phyloP scores from a whole-genome alignment of 2,888 invertebrate species.

The Plemyria rubiginata region DNA sequence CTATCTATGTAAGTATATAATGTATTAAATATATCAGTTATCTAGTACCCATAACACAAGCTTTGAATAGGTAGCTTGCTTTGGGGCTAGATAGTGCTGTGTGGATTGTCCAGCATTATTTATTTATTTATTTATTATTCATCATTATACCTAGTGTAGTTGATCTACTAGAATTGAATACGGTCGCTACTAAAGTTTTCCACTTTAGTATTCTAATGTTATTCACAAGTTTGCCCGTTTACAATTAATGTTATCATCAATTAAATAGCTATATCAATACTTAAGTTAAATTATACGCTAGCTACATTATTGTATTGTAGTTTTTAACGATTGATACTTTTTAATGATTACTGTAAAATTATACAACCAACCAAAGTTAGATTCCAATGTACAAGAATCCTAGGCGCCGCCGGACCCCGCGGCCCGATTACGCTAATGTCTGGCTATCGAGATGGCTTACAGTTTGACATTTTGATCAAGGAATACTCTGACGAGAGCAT shows the following conservation, averaged over 20 bases:
- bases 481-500: too few relatives aligned
- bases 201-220: slow-evolving; percentile 41
- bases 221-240: slow-evolving; percentile 37
- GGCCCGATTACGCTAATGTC: too few relatives aligned
- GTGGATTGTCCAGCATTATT: too few relatives aligned
- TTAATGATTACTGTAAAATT: slow-evolving; percentile 43
- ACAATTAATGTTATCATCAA: slow-evolving; percentile 41
- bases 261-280: slow-evolving; percentile 56
- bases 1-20: too few relatives aligned
- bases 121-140: too few relatives aligned
- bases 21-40: too few relatives aligned
- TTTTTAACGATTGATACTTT: slow-evolving; percentile 45
- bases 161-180: slow-evolving; percentile 38
- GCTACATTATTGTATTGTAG: slow-evolving; percentile 58
- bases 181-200: slow-evolving; percentile 38
- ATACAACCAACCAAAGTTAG: slow-evolving; percentile 68
- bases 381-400: slow-evolving; percentile 62
- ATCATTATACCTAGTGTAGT: slow-evolving; percentile 25
- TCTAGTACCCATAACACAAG: too few relatives aligned
- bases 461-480: too few relatives aligned
- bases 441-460: too few relatives aligned
- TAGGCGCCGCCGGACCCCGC: slow-evolving; percentile 46
- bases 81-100: too few relatives aligned
- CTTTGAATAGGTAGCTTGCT: too few relatives aligned
- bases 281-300: slow-evolving; percentile 64